Evolutionary conservation across 2,797 vertebrate genomes (phyloP).

Genomic region (Microchirus variegatus): DNA sequence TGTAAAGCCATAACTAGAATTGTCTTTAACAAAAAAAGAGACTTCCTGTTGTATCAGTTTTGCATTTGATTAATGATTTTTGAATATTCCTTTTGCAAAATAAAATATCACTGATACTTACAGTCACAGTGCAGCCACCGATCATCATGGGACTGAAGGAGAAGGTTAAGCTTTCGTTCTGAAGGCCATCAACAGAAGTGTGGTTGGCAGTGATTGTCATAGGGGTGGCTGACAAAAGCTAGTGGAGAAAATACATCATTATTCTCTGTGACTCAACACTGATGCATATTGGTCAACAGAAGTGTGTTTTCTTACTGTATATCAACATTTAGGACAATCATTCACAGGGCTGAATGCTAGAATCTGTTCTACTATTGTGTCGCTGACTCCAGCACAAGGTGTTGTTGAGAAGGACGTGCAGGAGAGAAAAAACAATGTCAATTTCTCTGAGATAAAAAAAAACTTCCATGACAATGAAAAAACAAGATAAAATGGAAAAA

Average conservation of each 20-base stretch:
- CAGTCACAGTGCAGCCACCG: constrained; percentile 40
- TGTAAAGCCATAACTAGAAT: too few species aligned
- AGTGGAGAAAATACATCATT: neutral
- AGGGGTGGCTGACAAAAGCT: constrained; percentile 43
- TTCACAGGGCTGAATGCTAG: constrained; percentile 19
- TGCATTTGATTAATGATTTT: too few species aligned
- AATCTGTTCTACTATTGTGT: constrained; percentile 39
- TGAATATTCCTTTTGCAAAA: too few species aligned
- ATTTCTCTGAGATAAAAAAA: too few species aligned
- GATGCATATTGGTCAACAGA: neutral
- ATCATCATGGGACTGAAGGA: constrained; percentile 16
- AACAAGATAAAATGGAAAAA: neutral
- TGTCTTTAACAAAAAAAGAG: too few species aligned
- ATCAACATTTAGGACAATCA: constrained; percentile 28
- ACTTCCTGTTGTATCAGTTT: too few species aligned
- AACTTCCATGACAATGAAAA: neutral
- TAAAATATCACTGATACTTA: constrained; percentile 18
- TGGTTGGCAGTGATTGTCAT: constrained; percentile 42
- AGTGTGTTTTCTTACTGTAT: constrained; percentile 20
- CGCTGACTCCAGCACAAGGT: constrained; percentile 38
- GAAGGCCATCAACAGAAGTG: constrained; percentile 35
- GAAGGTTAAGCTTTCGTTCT: constrained; percentile 42
- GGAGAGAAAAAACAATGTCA: neutral
- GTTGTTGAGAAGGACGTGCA: constrained; percentile 42
- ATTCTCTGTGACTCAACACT: too few species aligned